These are phyloP conservation scores for Rhincodon typus DNA, from an alignment of 2,797 vertebrate species.

Conservation along the genomic window DNA sequence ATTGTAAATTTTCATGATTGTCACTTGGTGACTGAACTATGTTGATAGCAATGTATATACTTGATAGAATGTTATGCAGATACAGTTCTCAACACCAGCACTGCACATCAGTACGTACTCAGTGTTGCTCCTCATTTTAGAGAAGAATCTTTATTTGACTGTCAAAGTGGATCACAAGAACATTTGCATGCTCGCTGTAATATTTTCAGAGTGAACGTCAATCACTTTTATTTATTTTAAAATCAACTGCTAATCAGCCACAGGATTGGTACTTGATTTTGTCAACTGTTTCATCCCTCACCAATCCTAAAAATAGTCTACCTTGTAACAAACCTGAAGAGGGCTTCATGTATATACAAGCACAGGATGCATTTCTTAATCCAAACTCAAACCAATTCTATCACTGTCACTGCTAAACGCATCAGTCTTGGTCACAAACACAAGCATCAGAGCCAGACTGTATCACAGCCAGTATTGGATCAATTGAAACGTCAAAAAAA, in stretches of 20 bases:
- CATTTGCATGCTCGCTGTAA: constrained; percentile 32
- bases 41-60: not conserved
- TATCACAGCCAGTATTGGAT: not conserved
- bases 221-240: constrained; percentile 45
- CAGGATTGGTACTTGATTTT: not conserved
- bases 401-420: too few species aligned
- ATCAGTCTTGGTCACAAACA: not conserved
- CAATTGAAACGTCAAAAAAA: not conserved
- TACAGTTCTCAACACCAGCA: not conserved
- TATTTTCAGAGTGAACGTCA: constrained; percentile 49
- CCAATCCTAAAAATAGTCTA: not conserved
- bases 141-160: not conserved
- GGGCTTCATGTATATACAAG: not conserved
- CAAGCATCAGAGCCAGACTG: not conserved
- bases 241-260: constrained; percentile 52
- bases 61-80: not conserved
- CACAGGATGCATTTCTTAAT: not conserved
- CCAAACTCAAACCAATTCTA: too few species aligned
- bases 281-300: constrained; percentile 94
- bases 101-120: not conserved
- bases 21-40: not conserved
- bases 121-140: not conserved
- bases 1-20: not conserved
- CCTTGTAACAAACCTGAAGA: not conserved
- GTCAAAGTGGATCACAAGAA: not conserved